A percentile compares a stretch with the other conserved stretches of the same genome.
Conservation (phyloP, 1,140 invertebrate genomes). For the Drosophila sucinea region DNA sequence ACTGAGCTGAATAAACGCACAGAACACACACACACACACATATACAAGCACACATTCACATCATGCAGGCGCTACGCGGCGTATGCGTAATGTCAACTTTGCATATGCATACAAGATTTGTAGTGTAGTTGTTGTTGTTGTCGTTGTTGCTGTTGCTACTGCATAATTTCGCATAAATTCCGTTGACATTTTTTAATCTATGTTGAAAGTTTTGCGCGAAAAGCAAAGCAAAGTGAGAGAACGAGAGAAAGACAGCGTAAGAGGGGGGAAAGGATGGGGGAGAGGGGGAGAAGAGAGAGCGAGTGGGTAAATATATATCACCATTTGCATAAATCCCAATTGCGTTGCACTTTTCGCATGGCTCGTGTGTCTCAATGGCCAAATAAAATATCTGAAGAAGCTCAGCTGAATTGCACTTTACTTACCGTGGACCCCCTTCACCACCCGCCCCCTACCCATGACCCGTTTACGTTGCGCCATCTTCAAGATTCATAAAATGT, state of each 20-base stretch:
- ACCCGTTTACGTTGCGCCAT: slow-evolving; percentile 31
- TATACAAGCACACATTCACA: slow-evolving; percentile 5
- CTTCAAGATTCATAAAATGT: slow-evolving; percentile 78
- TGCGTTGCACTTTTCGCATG: slow-evolving; percentile 72
- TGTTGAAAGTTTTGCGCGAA: slow-evolving; percentile 63
- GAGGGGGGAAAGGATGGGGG: slow-evolving; percentile 1
- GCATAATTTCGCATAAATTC: slow-evolving; percentile 77
- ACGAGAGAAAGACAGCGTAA: slow-evolving; percentile 13
- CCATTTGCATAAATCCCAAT: slow-evolving; percentile 80
- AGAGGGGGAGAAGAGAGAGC: slow-evolving; percentile 12
- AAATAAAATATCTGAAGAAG: slow-evolving; percentile 73
- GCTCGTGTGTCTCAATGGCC: slow-evolving; percentile 73
- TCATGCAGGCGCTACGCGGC: slow-evolving; percentile 41
- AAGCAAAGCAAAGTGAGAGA: neutral
- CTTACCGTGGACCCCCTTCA: slow-evolving; percentile 10
- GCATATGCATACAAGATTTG: slow-evolving; percentile 74
- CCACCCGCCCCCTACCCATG: neutral
- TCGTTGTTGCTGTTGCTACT: slow-evolving; percentile 39
- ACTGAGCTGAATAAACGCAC: slow-evolving; percentile 42
- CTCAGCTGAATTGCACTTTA: slow-evolving; percentile 73
- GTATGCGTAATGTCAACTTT: slow-evolving; percentile 72
- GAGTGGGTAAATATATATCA: slow-evolving; percentile 55
- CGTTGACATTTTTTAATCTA: slow-evolving; percentile 79
- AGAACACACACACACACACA: neutral
- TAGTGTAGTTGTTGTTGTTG: slow-evolving; percentile 11